Conservation (phyloP, 2,797 vertebrate species). For the Rhinophrynus dorsalis region DNA sequence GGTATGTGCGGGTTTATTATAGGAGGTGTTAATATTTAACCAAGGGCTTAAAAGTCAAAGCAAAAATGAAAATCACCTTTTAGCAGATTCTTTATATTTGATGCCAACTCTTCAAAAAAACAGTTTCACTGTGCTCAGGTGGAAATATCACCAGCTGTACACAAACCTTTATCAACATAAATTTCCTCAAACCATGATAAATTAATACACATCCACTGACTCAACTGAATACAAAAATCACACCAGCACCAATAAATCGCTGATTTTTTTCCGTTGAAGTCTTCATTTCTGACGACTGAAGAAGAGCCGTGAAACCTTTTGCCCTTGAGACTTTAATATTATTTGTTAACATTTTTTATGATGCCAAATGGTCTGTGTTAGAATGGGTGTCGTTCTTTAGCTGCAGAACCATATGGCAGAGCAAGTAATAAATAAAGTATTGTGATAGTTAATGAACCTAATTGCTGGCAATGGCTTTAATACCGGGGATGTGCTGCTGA, state of each 20-base stretch:
- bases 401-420: constrained; percentile 81
- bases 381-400: constrained; percentile 76
- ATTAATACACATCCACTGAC: constrained; percentile 65
- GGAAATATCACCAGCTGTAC: constrained; percentile 27
- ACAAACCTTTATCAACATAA: constrained; percentile 32
- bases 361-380: constrained; percentile 79
- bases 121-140: no score
- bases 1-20: no score
- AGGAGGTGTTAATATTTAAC: no score
- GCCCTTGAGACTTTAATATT: constrained; percentile 79
- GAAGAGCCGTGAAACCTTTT: constrained; percentile 65
- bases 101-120: no score
- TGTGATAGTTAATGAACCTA: constrained; percentile 86
- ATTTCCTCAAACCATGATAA: constrained; percentile 42
- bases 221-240: constrained; percentile 63
- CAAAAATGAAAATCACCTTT: no score
- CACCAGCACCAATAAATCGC: constrained; percentile 62
- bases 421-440: constrained; percentile 82
- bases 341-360: constrained; percentile 84
- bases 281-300: constrained; percentile 64
- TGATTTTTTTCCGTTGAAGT: constrained; percentile 64
- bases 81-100: no score
- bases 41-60: no score
- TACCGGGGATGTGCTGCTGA: constrained; percentile 78
- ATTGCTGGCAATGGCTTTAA: constrained; percentile 82